Percentiles rank a stretch among this genome's conserved stretches.
Conservation (phyloP, 2,113 vertebrate species). For the Rousettus leschenaultii region DNA sequence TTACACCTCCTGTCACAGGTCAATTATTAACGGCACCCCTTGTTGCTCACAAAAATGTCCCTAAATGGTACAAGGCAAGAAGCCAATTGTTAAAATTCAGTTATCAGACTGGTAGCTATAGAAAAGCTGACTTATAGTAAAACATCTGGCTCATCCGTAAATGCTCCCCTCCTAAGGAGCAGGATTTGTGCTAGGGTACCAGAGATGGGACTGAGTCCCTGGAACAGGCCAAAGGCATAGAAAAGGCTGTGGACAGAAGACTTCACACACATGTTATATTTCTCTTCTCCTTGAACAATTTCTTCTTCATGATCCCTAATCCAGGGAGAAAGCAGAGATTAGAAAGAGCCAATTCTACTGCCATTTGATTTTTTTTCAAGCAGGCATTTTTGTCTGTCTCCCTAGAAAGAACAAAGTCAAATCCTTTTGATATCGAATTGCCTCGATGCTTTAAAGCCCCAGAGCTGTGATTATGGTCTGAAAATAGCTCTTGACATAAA, state of each 20-base stretch:
- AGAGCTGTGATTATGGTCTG: conserved; percentile 70
- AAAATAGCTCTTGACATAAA: conserved; percentile 72
- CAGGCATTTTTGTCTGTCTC: conserved; percentile 63
- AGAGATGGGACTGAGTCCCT: background rate
- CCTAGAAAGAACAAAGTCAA: conserved; percentile 70
- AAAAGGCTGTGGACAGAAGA: background rate
- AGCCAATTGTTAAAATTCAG: background rate
- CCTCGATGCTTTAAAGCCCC: conserved; percentile 54
- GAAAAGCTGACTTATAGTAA: background rate
- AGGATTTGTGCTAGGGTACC: background rate
- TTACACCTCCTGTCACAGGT: background rate
- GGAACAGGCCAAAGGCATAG: background rate
- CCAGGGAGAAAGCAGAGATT: conserved; percentile 45
- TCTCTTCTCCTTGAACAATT: conserved; percentile 44
- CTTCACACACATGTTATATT: conserved; percentile 10
- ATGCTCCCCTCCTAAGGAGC: background rate
- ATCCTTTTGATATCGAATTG: conserved; percentile 65
- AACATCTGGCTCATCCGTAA: background rate
- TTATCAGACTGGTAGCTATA: background rate
- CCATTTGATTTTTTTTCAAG: conserved; percentile 64
- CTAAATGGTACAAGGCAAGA: background rate
- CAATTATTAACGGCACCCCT: background rate
- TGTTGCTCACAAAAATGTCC: background rate
- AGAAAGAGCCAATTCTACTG: conserved; percentile 43
- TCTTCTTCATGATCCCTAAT: conserved; percentile 44